A percentile compares a stretch with the other conserved stretches of the same genome.
Conservation (phyloP, 2,113 vertebrate genomes). For the Forbesichthys agassizii region DNA sequence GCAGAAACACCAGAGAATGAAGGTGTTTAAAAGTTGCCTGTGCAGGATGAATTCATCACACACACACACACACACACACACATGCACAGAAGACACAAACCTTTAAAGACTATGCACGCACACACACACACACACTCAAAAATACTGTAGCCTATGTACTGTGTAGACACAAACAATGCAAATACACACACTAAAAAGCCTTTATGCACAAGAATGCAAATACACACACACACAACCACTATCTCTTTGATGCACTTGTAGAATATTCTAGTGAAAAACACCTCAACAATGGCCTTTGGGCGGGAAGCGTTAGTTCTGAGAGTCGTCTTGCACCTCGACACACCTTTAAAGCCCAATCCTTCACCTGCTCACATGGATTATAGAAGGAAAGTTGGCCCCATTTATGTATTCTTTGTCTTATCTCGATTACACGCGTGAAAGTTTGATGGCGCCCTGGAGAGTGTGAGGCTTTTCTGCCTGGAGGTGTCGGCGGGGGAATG, state of each 20-base stretch:
- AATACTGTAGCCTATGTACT: too few relatives aligned
- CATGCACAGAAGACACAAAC: background rate
- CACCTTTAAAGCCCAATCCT: constrained; percentile 47
- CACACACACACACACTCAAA: background rate
- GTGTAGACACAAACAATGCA: too few relatives aligned
- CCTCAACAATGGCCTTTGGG: background rate
- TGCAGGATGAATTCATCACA: background rate
- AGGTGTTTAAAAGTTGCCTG: too few relatives aligned
- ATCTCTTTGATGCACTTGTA: background rate
- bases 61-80: background rate
- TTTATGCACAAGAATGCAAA: background rate
- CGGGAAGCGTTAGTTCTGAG: constrained; percentile 10
- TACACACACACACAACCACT: constrained; percentile 1
- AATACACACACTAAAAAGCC: background rate
- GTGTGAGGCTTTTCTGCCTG: constrained; percentile 42
- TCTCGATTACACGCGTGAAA: constrained; percentile 74
- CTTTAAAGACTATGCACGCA: background rate
- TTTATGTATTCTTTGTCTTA: constrained; percentile 58
- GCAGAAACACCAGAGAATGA: background rate
- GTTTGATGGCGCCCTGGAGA: constrained; percentile 61
- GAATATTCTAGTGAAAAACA: constrained; percentile 36
- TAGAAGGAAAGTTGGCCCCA: constrained; percentile 25
- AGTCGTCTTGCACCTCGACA: constrained; percentile 55
- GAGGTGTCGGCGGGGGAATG: constrained; percentile 56
- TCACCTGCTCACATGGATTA: constrained; percentile 26